Evolutionary conservation across 1,140 invertebrate genomes (phyloP).

Genomic region (Temnothorax longispinosus): DNA sequence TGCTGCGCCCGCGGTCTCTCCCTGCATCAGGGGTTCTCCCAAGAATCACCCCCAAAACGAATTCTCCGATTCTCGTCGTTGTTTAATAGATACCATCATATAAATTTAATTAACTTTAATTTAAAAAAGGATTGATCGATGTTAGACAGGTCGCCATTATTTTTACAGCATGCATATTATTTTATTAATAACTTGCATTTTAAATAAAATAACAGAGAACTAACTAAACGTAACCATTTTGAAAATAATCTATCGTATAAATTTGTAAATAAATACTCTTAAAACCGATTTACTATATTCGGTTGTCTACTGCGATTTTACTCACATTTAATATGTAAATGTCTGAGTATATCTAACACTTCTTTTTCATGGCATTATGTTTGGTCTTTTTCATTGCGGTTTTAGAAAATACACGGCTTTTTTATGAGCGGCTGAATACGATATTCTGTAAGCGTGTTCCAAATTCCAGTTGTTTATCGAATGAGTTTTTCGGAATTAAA

Average conservation of each 20-base stretch:
- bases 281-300: not conserved
- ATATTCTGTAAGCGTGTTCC: too few relatives aligned
- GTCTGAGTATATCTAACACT: not conserved
- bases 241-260: not conserved
- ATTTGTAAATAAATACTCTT: not conserved
- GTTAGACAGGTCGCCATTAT: not conserved
- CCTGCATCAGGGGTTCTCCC: constrained; percentile 39
- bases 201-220: not conserved
- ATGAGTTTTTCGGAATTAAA: too few relatives aligned
- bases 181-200: not conserved
- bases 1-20: constrained; percentile 55
- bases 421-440: too few relatives aligned
- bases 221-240: not conserved
- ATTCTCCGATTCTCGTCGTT: not conserved
- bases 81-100: not conserved
- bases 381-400: too few relatives aligned
- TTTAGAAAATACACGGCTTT: too few relatives aligned
- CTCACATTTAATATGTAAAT: not conserved
- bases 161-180: not conserved
- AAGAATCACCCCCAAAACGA: not conserved
- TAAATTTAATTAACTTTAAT: not conserved
- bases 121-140: not conserved
- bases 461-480: too few relatives aligned
- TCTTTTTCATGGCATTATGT: too few relatives aligned
- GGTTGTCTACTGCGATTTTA: not conserved